A percentile compares a stretch with the other conserved stretches of the same genome.
Conservation (phyloP, 2,888 invertebrate species). For the Glyphotaelius pellucidus region DNA sequence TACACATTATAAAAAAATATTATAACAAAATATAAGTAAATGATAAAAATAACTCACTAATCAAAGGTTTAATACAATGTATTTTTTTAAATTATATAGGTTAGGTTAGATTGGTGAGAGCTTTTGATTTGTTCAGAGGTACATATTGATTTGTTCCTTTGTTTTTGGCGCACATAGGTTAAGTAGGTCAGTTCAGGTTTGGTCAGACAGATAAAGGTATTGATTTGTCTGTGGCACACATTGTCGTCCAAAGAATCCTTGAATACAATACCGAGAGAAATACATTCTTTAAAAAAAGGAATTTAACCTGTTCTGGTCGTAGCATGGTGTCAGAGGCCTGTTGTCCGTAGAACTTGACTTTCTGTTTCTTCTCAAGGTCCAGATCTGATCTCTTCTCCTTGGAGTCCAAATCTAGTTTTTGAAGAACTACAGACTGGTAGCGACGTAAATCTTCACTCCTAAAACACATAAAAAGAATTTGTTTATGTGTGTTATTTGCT, state of each 20-base stretch:
- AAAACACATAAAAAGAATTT: not conserved
- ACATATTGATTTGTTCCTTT: not conserved
- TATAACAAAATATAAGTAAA: too few relatives aligned
- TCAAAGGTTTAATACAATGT: not conserved
- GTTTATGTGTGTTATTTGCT: not conserved
- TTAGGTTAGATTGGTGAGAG: not conserved
- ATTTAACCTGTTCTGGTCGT: constrained; percentile 84
- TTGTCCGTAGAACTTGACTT: constrained; percentile 89
- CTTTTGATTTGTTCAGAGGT: not conserved
- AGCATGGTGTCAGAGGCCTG: constrained; percentile 87
- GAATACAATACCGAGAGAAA: not conserved
- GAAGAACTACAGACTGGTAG: constrained; percentile 89
- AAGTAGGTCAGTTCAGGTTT: not conserved
- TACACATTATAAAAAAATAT: too few relatives aligned
- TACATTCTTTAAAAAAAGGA: not conserved
- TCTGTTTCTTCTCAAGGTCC: constrained; percentile 85
- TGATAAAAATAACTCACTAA: too few relatives aligned
- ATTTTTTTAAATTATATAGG: not conserved
- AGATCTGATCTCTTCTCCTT: constrained; percentile 87
- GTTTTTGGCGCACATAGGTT: not conserved
- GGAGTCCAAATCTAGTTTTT: constrained; percentile 84
- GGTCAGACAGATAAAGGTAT: not conserved
- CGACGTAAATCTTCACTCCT: constrained; percentile 86
- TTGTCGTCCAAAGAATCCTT: not conserved
- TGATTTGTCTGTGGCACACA: not conserved